phyloP scores from a whole-genome alignment of 2,797 vertebrate species.

The Enteromius argenteus region DNA sequence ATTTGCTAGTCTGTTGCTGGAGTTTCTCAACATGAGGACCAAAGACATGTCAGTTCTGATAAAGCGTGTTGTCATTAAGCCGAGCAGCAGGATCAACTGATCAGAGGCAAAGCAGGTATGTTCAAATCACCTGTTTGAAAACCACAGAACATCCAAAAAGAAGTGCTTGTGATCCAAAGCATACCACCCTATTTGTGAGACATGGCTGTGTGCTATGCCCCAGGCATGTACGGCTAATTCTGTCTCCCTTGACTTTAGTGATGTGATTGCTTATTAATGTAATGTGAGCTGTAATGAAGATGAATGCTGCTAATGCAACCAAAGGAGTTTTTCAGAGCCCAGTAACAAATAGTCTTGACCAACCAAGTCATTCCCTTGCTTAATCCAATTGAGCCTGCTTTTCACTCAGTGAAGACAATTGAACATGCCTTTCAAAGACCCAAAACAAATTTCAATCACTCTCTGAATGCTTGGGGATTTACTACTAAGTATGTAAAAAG shows the following conservation, averaged over 20 bases:
- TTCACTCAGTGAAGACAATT: conserved; percentile 24
- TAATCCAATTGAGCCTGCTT: conserved; percentile 30
- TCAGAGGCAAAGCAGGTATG: conserved; percentile 26
- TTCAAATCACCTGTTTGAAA: conserved; percentile 17
- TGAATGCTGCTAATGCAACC: conserved; percentile 32
- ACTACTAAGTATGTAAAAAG: background rate
- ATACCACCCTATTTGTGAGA: conserved; percentile 32
- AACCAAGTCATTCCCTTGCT: conserved; percentile 21
- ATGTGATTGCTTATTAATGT: conserved; percentile 37
- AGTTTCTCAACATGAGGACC: conserved; percentile 27
- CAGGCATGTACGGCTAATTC: conserved; percentile 36
- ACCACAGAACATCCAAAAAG: background rate
- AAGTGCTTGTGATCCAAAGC: conserved; percentile 23
- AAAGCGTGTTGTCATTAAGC: conserved; percentile 30
- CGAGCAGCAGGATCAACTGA: conserved; percentile 21
- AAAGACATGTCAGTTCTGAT: conserved; percentile 44
- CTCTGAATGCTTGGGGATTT: conserved; percentile 14
- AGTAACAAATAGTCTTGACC: conserved; percentile 11
- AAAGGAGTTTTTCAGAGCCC: conserved; percentile 18
- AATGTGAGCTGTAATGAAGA: conserved; percentile 44
- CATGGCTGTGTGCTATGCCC: conserved; percentile 20
- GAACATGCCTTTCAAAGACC: conserved; percentile 2
- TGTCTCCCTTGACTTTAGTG: conserved; percentile 36
- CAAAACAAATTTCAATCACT: conserved; percentile 26
- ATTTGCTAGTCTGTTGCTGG: conserved; percentile 4